A percentile compares a stretch with the other conserved stretches of the same genome.
Conservation (phyloP, 64 coral and sea anemone genomes). For the Pocillopora damicornis region DNA sequence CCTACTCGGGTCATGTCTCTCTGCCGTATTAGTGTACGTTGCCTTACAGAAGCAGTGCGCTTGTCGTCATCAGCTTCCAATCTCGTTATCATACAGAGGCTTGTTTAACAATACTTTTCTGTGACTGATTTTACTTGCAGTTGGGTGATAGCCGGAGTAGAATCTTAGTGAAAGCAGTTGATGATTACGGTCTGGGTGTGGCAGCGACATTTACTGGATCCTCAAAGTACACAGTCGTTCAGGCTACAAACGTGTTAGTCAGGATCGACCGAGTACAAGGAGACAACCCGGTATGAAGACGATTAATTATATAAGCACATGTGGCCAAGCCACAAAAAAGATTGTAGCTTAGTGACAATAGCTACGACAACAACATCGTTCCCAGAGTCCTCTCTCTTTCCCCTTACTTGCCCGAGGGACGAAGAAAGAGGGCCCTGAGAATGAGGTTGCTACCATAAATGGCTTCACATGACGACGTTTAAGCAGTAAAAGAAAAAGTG, state of each 20-base stretch:
- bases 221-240: not conserved
- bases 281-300: constrained; percentile 14
- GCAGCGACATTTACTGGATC: constrained; percentile 3
- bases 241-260: not conserved
- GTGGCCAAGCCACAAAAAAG: no score
- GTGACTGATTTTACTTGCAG: not conserved
- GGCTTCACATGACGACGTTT: no score
- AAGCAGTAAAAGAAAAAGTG: no score
- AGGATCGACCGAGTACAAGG: not conserved
- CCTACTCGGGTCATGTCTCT: no score
- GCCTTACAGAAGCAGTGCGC: not conserved
- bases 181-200: constrained; percentile 19
- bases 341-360: no score
- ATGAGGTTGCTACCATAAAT: no score
- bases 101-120: not conserved
- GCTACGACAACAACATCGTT: no score
- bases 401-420: no score
- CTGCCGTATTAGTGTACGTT: no score
- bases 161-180: constrained; percentile 21
- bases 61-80: not conserved
- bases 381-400: no score
- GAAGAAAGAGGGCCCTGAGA: no score
- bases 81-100: not conserved
- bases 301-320: no score
- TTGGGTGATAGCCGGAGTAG: not conserved